phyloP scores from a whole-genome alignment of 2,797 vertebrate species.

The Ara ararauna region DNA sequence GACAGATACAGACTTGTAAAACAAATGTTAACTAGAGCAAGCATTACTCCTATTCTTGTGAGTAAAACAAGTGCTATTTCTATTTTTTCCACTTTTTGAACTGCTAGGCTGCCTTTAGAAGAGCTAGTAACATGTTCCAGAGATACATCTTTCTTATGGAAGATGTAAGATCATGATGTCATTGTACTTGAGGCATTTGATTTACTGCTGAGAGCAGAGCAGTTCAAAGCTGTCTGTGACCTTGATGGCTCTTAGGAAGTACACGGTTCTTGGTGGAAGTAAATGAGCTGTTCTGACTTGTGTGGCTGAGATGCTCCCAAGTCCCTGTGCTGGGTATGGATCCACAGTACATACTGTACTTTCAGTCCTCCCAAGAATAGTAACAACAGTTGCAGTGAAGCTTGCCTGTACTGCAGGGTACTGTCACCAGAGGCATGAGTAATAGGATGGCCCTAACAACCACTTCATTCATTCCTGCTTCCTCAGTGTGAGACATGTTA shows the following conservation, averaged over 20 bases:
- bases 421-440: constrained; percentile 6
- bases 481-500: background rate
- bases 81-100: background rate
- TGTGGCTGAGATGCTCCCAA: background rate
- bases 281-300: background rate
- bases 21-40: constrained; percentile 96
- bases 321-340: background rate
- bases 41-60: constrained; percentile 93
- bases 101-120: constrained; percentile 17
- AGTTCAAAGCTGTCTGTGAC: constrained; percentile 15
- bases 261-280: background rate
- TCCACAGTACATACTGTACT: background rate
- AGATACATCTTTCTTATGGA: background rate
- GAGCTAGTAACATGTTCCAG: background rate
- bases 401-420: background rate
- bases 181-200: background rate
- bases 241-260: background rate
- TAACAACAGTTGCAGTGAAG: constrained; percentile 13
- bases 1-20: constrained; percentile 97
- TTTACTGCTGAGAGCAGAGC: background rate
- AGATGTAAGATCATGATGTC: background rate
- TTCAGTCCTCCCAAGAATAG: constrained; percentile 22
- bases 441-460: background rate
- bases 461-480: constrained; percentile 1
- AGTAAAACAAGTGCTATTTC: constrained; percentile 73